Conservation (phyloP, 1,140 invertebrate genomes). For the Archegozetes longisetosus region DNA sequence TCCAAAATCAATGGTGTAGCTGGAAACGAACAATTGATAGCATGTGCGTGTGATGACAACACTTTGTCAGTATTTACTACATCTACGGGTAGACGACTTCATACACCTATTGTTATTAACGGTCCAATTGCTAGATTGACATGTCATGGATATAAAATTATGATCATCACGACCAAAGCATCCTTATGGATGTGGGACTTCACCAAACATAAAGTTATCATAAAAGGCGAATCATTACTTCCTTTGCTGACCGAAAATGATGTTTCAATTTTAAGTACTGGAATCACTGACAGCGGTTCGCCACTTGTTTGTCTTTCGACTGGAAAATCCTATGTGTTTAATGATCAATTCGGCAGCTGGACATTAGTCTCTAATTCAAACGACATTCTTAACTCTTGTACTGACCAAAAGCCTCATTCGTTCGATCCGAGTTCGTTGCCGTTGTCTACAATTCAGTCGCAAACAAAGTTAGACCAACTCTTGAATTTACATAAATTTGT, state of each 20-base stretch:
- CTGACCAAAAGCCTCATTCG: slow-evolving; percentile 24
- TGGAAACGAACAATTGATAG: slow-evolving; percentile 33
- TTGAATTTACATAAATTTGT: neutral
- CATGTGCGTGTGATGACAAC: slow-evolving; percentile 45
- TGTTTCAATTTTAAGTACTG: slow-evolving; percentile 34
- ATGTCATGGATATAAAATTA: slow-evolving; percentile 23
- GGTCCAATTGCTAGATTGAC: slow-evolving; percentile 29
- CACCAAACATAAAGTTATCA: slow-evolving; percentile 20
- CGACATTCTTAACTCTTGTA: slow-evolving; percentile 28
- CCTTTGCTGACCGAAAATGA: slow-evolving; percentile 26
- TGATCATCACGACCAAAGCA: slow-evolving; percentile 25
- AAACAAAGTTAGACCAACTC: slow-evolving; percentile 9
- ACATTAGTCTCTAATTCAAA: slow-evolving; percentile 26
- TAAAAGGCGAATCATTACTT: slow-evolving; percentile 28
- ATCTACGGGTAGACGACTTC: slow-evolving; percentile 35
- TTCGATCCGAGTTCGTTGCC: neutral
- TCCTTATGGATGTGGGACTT: slow-evolving; percentile 25
- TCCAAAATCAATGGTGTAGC: slow-evolving; percentile 6
- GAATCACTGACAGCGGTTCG: slow-evolving; percentile 41
- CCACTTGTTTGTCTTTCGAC: slow-evolving; percentile 47
- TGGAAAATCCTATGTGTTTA: slow-evolving; percentile 48
- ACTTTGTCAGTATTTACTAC: slow-evolving; percentile 44
- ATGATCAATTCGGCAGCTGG: slow-evolving; percentile 44
- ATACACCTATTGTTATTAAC: slow-evolving; percentile 45
- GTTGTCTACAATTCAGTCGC: slow-evolving; percentile 10